Percentiles rank a stretch among this genome's conserved stretches.
Evolutionary conservation across 2,113 vertebrate genomes (phyloP).

Genomic region (rat (Rattus norvegicus)): DNA sequence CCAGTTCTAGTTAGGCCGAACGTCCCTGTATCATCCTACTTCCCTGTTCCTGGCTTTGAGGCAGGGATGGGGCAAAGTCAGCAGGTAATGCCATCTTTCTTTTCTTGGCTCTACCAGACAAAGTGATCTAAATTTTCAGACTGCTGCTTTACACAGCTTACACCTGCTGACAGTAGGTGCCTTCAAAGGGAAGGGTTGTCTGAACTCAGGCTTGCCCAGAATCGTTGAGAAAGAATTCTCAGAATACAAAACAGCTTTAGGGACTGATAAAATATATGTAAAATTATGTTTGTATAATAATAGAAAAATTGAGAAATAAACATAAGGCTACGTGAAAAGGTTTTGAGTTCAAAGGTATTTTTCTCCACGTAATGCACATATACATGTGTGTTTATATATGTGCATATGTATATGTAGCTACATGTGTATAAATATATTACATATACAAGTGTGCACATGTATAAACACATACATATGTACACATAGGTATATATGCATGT

Average conservation of each 20-base stretch:
- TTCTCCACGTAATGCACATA: not conserved
- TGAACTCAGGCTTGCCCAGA: not conserved
- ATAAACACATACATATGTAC: not conserved
- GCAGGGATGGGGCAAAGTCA: no score
- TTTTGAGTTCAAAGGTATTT: not conserved
- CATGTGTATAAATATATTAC: not conserved
- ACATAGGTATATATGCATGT: not conserved
- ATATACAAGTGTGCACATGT: not conserved
- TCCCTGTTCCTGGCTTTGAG: not conserved
- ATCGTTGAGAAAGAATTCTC: not conserved
- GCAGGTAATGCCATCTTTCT: not conserved
- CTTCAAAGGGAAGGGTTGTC: not conserved
- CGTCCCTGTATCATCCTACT: not conserved
- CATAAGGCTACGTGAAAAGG: not conserved
- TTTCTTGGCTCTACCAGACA: not conserved
- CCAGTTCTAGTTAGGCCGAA: not conserved
- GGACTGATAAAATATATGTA: not conserved
- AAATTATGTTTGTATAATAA: not conserved
- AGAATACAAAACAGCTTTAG: not conserved
- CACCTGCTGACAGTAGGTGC: not conserved
- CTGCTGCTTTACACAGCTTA: not conserved
- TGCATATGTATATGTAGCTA: not conserved
- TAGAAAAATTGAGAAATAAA: not conserved
- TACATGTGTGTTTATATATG: rapidly evolving
- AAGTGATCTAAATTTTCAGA: not conserved